A percentile compares a stretch with the other conserved stretches of the same genome.
Conservation (phyloP, 2,113 vertebrate species). For the Sylvicapra grimmia region DNA sequence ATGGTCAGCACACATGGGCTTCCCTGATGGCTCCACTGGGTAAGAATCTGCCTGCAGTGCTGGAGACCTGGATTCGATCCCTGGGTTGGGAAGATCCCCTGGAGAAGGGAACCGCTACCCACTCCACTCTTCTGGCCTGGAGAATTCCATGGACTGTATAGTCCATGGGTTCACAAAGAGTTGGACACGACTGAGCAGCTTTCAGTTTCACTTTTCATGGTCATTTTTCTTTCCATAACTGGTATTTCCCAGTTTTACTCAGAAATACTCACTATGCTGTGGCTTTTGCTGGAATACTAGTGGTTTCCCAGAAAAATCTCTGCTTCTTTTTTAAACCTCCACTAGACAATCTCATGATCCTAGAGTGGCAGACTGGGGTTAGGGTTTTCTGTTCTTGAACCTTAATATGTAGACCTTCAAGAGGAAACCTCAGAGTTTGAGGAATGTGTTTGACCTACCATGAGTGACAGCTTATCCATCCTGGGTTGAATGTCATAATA, state of each 20-base stretch:
- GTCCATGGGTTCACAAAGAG: background rate
- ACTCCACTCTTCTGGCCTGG: background rate
- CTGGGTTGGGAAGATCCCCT: background rate
- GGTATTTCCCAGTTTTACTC: background rate
- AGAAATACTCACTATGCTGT: background rate
- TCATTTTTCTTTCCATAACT: background rate
- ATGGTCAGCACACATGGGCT: background rate
- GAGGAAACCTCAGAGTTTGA: background rate
- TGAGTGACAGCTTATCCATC: background rate
- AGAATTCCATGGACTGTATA: background rate
- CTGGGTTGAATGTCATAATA: background rate
- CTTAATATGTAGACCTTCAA: background rate
- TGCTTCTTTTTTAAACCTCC: background rate
- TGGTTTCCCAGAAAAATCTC: background rate
- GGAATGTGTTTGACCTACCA: background rate
- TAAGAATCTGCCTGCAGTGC: background rate
- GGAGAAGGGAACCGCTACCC: background rate
- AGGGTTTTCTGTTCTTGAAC: background rate
- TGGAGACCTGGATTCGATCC: background rate
- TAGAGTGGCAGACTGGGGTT: background rate
- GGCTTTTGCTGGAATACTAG: conserved; percentile 3
- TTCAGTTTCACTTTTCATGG: background rate
- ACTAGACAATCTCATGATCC: background rate
- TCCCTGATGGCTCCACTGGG: background rate
- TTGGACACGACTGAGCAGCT: background rate